phyloP scores from a whole-genome alignment of 2,797 vertebrate genomes.

The Microctenopoma lineatum region DNA sequence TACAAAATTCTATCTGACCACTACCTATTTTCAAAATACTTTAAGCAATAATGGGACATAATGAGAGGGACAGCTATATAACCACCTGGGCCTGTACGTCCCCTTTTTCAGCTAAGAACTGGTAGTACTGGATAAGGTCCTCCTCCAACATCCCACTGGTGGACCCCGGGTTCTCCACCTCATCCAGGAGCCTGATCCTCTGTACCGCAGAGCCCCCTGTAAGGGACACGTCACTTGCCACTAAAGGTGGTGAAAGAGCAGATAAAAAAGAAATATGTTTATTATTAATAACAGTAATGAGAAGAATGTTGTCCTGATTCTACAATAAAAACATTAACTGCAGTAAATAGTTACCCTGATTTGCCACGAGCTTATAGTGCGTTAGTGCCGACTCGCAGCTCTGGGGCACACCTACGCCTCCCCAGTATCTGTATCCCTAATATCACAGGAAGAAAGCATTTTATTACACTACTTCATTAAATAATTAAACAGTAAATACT shows the following conservation, averaged over 20 bases:
- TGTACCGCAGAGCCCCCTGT: slow-evolving; percentile 96
- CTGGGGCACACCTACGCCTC: slow-evolving; percentile 95
- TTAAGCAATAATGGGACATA: not conserved
- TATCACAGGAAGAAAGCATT: not conserved
- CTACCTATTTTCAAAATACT: too few species aligned
- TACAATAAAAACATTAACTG: not conserved
- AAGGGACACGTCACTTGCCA: slow-evolving; percentile 94
- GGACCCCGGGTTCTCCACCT: slow-evolving; percentile 95
- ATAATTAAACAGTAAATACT: too few species aligned
- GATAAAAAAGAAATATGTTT: not conserved
- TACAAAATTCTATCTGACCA: not conserved
- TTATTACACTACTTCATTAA: too few species aligned
- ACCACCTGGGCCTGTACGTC: slow-evolving; percentile 97
- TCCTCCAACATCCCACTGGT: slow-evolving; percentile 97
- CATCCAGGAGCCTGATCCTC: slow-evolving; percentile 94
- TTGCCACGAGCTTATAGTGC: slow-evolving; percentile 95
- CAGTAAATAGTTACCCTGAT: slow-evolving; percentile 86
- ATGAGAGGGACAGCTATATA: not conserved
- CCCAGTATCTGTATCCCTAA: slow-evolving; percentile 98
- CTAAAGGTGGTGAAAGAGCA: slow-evolving; percentile 17
- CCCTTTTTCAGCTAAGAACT: slow-evolving; percentile 97
- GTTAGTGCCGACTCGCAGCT: slow-evolving; percentile 98
- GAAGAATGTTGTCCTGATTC: not conserved
- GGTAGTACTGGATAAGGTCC: slow-evolving; percentile 98
- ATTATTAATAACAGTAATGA: not conserved